Evolutionary conservation across 2,113 vertebrate genomes (phyloP), one percentile per base, ranked within the genome.

Genomic region (Corythornis vintsioides): DNA sequence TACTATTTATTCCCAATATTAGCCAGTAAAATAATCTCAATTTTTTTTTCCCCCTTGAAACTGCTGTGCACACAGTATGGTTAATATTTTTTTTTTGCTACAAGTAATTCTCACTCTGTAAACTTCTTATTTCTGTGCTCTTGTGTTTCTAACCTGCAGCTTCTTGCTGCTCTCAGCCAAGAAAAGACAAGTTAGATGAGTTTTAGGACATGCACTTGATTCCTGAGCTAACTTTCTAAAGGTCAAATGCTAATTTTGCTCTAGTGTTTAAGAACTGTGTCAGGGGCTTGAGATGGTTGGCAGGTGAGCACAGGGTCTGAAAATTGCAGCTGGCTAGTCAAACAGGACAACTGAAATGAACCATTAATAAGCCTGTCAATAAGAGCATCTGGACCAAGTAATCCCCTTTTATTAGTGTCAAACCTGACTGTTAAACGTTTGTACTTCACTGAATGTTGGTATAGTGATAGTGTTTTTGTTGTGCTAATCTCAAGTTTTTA

Each of bases 191-290:
- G 65, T 13, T 64, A 6, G 6, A 7, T 6, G 74, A 65, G 28
- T 73, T 92, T 69, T 61, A 78, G 79, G 45, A 59, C 53, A 29
- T 3, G 24, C 28, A 56, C 38, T 88, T 80, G 52, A 52, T 35
- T 69, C 79, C 59, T 40, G 35, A 86, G 33, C 35, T 71, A 9
- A 73, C 43, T 84, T 86, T 40, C 25, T 53, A 88, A 88, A 95
- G 86, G 88, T 84, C 81, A 93, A 60, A 89, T 76, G 86, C 82
- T 92, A 88, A 94, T 93, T 89, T 71, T 79, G 15, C 43, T 75
- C 65, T 48, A 42, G 25, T 53, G 25, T 8, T 86, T 52, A 82
- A 66, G 73, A 94, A 61, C 6, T 80, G 83, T 84, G 69, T 67
- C 86, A 86, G 13, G 79, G 73, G 70, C 75, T 87, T 76, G 80